Base-by-base conservation (phyloP, 2,113 vertebrate species). In the Apteryx owenii region DNA sequence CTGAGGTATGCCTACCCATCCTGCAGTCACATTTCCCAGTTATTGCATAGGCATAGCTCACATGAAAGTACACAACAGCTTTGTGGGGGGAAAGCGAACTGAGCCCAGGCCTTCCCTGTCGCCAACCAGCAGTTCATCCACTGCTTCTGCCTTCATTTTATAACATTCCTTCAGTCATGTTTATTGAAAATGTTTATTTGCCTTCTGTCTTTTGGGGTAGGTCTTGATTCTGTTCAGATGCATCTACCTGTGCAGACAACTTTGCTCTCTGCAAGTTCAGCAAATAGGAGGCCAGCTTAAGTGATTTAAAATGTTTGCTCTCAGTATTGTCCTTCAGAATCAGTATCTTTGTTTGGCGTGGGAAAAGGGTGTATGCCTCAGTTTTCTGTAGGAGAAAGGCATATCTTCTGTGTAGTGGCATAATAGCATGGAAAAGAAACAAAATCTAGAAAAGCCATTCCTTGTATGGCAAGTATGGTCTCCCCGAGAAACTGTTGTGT, bases 341-440 rank as follows among this genome's bases (percentile, higher is more conserved):
- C 18, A 60, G 18, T 38, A 22, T 31, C 36, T 79, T 73, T 65
- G 3, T 42, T 51, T 81, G 51, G 73, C 72, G 48, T 42, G 68
- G 58, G 44, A 53, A 80, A 46, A 66, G 26, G 26, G 7, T 25
- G 29, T 31, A 7, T 9, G 64, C 50, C 60, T 60, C 21, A 31
- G n/a, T 7, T 80, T 10, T 78, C 26, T 20, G 31, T 50, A 0
- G 0, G 29, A 73, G 26, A 7, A 31, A 25, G 11, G 14, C 0
- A 0, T 29, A 21, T 0, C 0, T 69, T 90, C 22, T 5, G 20
- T 25, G 36, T 7, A 26, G 58, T 0, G 0, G 28, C 23, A 12
- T 8, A 60, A 38, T 4, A 76, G 36, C 26, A 5, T 33, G 28
- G 61, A 56, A 95, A 81, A 95, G 14, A 85, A 81, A 38, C 48